Evolutionary conservation across 1,140 invertebrate species (phyloP).

Genomic region (Bombus picipes): DNA sequence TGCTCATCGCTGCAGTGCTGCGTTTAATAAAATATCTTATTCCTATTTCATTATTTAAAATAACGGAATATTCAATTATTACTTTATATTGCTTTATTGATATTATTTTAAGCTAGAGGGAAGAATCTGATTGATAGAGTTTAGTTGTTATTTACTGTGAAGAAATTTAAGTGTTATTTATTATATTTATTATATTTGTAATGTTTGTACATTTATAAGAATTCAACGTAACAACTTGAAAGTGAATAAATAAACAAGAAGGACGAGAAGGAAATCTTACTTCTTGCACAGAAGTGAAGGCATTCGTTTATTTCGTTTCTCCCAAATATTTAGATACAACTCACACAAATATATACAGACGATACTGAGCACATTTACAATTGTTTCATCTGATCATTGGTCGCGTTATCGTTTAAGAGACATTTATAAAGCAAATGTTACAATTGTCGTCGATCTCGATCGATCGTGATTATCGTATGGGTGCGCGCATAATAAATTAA

Average conservation of each 20-base stretch:
- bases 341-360: constrained; percentile 79
- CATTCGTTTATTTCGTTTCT: constrained; percentile 63
- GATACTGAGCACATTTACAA: constrained; percentile 78
- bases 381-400: constrained; percentile 59
- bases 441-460: constrained; percentile 2
- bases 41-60: not conserved
- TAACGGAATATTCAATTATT: too few relatives aligned
- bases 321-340: constrained; percentile 68
- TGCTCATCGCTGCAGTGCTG: too few relatives aligned
- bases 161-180: not conserved
- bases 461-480: not conserved
- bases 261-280: not conserved
- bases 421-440: constrained; percentile 61
- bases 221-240: not conserved
- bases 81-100: too few relatives aligned
- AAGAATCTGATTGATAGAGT: not conserved
- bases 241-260: not conserved
- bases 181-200: not conserved
- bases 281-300: constrained; percentile 56
- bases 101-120: not conserved
- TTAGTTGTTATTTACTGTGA: too few relatives aligned
- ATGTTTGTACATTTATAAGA: not conserved
- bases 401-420: constrained; percentile 59
- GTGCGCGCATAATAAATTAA: constrained; percentile 66
- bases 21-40: not conserved